Evolutionary conservation across 35 echinoderm and acorn worm genomes (phyloP).

Genomic region (Ophiothrix spiculata): DNA sequence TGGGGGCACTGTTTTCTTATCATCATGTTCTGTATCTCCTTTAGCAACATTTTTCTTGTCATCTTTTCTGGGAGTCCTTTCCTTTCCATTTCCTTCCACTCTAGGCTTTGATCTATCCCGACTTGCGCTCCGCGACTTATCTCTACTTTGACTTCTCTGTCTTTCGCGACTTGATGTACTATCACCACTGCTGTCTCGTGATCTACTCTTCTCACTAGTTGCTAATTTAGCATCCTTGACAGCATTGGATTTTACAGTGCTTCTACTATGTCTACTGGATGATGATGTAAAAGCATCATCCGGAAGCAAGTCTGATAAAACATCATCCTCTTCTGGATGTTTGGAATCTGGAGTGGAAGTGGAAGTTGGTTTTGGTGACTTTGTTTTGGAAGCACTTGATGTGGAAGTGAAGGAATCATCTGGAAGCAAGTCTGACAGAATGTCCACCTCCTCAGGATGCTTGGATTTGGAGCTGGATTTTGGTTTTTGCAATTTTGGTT

Average conservation of each 20-base stretch:
- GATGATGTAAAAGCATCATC: not conserved
- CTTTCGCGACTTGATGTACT: not conserved
- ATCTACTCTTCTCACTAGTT: not conserved
- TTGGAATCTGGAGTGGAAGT: not conserved
- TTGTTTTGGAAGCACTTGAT: not conserved
- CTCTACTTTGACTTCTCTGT: not conserved
- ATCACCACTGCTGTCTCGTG: not conserved
- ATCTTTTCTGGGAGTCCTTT: not conserved
- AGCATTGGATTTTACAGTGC: not conserved
- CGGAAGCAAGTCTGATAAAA: not conserved
- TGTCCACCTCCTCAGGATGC: not conserved
- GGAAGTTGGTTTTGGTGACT: not conserved
- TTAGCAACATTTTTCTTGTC: not conserved
- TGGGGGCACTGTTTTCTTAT: not conserved
- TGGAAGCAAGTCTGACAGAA: not conserved
- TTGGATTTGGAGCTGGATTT: not conserved
- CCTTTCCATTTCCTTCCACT: not conserved
- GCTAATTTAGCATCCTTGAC: not conserved
- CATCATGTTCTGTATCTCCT: not conserved
- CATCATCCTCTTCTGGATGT: not conserved
- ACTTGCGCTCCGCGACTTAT: constrained; percentile 1
- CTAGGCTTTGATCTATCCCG: not conserved
- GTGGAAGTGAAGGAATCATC: not conserved
- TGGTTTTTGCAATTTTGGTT: not conserved
- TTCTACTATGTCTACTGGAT: not conserved